A percentile compares a stretch with the other conserved stretches of the same genome.
Conservation (phyloP, 2,888 invertebrate species). For the Trichopoda pennipes region DNA sequence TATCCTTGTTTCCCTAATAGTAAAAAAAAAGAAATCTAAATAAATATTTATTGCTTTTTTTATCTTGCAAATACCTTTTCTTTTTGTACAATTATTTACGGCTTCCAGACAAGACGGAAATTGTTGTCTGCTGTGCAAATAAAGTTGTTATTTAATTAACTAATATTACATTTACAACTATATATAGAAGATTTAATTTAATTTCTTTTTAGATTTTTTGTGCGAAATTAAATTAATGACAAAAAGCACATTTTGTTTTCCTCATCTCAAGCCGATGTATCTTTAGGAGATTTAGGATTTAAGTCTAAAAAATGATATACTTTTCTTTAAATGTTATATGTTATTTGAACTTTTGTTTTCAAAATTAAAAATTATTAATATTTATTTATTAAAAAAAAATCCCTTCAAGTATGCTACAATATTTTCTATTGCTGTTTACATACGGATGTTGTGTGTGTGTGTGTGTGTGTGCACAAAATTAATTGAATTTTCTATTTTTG, state of each 20-base stretch:
- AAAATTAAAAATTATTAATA: slow-evolving; percentile 15
- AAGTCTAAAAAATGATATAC: slow-evolving; percentile 9
- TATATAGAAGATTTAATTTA: background rate
- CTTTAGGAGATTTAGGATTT: slow-evolving; percentile 2
- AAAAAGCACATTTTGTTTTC: background rate
- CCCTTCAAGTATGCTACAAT: slow-evolving; percentile 42
- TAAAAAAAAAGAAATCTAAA: slow-evolving; percentile 8
- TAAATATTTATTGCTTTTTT: slow-evolving; percentile 42
- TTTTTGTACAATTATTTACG: slow-evolving; percentile 9
- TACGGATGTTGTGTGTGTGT: background rate
- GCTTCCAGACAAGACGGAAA: slow-evolving; percentile 59
- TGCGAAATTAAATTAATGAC: background rate
- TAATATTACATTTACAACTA: background rate
- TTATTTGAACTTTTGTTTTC: slow-evolving; percentile 6
- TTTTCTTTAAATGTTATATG: background rate
- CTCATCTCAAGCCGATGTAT: background rate
- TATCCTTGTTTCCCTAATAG: background rate
- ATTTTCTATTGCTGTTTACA: background rate
- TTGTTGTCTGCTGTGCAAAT: slow-evolving; percentile 57
- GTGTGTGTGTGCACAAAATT: background rate
- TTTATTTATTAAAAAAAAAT: background rate
- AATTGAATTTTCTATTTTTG: slow-evolving; percentile 18
- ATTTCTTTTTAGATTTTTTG: background rate
- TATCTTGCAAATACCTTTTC: slow-evolving; percentile 16
- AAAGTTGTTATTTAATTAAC: slow-evolving; percentile 13